Evolutionary conservation across 2,797 vertebrate genomes (phyloP).

Genomic region (Philypnodon macrostomus): DNA sequence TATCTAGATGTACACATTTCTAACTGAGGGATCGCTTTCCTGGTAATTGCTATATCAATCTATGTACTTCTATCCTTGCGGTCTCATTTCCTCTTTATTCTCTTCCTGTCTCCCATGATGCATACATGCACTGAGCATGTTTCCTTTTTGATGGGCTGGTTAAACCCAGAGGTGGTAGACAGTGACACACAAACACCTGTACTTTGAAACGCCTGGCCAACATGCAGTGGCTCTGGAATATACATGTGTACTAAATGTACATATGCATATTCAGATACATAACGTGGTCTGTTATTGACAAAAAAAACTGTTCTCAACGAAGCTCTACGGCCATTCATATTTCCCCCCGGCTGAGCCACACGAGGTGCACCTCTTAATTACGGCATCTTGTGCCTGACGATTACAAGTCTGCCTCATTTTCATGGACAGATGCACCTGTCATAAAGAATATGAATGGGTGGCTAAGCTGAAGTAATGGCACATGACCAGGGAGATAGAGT

Average conservation of each 20-base stretch:
- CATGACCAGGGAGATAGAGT: slow-evolving; percentile 64
- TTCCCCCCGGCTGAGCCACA: slow-evolving; percentile 66
- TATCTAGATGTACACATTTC: slow-evolving; percentile 80
- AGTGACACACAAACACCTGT: slow-evolving; percentile 13
- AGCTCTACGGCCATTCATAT: slow-evolving; percentile 47
- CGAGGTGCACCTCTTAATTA: slow-evolving; percentile 65
- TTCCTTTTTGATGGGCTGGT: slow-evolving; percentile 20
- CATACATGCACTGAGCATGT: slow-evolving; percentile 10
- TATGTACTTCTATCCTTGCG: slow-evolving; percentile 63
- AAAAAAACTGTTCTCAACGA: slow-evolving; percentile 56
- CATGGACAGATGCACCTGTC: slow-evolving; percentile 72
- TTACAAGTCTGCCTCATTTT: slow-evolving; percentile 57
- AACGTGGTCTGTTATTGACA: slow-evolving; percentile 56
- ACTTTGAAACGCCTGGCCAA: slow-evolving; percentile 29
- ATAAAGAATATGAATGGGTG: slow-evolving; percentile 66
- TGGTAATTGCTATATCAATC: slow-evolving; percentile 80
- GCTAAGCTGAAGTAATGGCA: slow-evolving; percentile 68
- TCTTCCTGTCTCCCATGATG: slow-evolving; percentile 8
- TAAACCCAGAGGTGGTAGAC: slow-evolving; percentile 33
- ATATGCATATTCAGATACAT: slow-evolving; percentile 22
- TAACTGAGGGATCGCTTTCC: slow-evolving; percentile 71
- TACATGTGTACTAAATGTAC: slow-evolving; percentile 17
- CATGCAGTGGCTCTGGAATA: slow-evolving; percentile 23
- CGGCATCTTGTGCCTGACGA: slow-evolving; percentile 52
- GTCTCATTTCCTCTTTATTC: slow-evolving; percentile 59